Evolutionary conservation across 1,140 invertebrate genomes (phyloP).

Genomic region (Eriosoma lanigerum): DNA sequence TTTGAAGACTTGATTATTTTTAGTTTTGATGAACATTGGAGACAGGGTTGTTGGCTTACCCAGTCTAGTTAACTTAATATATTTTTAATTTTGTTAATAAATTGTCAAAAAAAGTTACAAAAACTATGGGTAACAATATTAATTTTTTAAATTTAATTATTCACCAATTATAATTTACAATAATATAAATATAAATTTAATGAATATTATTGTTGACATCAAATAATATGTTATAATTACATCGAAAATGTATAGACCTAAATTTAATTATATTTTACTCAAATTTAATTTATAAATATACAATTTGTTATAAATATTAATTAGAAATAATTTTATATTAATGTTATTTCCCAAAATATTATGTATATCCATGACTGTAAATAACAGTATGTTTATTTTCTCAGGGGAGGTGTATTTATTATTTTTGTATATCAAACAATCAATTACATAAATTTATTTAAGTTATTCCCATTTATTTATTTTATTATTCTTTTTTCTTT

Average conservation of each 20-base stretch:
- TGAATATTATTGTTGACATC: constrained; percentile 25
- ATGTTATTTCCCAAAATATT: constrained; percentile 45
- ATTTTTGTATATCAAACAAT: constrained; percentile 50
- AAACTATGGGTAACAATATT: background rate
- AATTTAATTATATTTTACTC: constrained; percentile 34
- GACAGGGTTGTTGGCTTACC: background rate
- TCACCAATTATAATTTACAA: constrained; percentile 20
- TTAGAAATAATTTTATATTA: constrained; percentile 50
- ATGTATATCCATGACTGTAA: constrained; percentile 50
- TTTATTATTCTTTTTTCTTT: constrained; percentile 46
- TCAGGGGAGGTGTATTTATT: constrained; percentile 48
- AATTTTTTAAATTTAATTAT: constrained; percentile 8
- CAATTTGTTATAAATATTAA: constrained; percentile 50
- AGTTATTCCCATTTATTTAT: constrained; percentile 39
- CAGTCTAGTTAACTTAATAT: background rate
- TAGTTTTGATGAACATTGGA: constrained; percentile 17
- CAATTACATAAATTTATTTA: constrained; percentile 49
- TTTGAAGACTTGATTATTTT: constrained; percentile 7
- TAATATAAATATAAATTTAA: constrained; percentile 25
- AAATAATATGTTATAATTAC: constrained; percentile 29
- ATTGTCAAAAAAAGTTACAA: background rate
- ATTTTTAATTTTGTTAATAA: constrained; percentile 25
- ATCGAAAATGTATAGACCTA: constrained; percentile 10
- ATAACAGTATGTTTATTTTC: constrained; percentile 41
- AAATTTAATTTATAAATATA: constrained; percentile 24